Evolutionary conservation across 2,797 vertebrate species (phyloP).

Genomic region (Cryptoblepharus egeriae): DNA sequence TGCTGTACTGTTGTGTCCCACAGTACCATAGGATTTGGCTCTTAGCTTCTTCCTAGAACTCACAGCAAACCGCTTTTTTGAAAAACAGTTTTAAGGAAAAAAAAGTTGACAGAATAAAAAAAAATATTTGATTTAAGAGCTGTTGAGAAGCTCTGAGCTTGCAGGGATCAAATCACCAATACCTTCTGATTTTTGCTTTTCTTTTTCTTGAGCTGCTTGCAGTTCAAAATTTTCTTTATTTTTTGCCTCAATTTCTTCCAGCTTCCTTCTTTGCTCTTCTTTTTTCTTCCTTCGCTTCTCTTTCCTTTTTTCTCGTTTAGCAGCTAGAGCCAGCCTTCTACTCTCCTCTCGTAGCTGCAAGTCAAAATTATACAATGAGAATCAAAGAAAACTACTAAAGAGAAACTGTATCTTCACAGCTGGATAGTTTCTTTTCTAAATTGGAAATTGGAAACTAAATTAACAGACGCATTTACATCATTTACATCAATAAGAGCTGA

Average conservation of each 20-base stretch:
- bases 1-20: no score
- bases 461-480: not conserved
- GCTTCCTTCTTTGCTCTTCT: conserved; percentile 83
- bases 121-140: not conserved
- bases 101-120: not conserved
- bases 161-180: conserved; percentile 35
- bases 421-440: not conserved
- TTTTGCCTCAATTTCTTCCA: conserved; percentile 85
- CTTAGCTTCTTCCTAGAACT: not conserved
- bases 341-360: conserved; percentile 83
- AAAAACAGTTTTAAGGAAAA: not conserved
- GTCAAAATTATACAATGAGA: conserved; percentile 40
- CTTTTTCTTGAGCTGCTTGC: conserved; percentile 83
- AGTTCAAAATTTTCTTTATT: conserved; percentile 85
- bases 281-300: conserved; percentile 86
- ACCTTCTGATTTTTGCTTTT: conserved; percentile 84
- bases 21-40: no score
- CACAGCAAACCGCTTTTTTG: not conserved
- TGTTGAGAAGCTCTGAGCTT: not conserved
- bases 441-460: not conserved
- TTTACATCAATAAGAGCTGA: not conserved
- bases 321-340: conserved; percentile 82
- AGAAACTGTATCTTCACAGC: not conserved
- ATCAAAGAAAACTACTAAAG: conserved; percentile 9
- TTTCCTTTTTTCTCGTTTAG: conserved; percentile 85